Evolutionary conservation across 2,113 vertebrate species (phyloP).

Genomic region (Numenius arquata): DNA sequence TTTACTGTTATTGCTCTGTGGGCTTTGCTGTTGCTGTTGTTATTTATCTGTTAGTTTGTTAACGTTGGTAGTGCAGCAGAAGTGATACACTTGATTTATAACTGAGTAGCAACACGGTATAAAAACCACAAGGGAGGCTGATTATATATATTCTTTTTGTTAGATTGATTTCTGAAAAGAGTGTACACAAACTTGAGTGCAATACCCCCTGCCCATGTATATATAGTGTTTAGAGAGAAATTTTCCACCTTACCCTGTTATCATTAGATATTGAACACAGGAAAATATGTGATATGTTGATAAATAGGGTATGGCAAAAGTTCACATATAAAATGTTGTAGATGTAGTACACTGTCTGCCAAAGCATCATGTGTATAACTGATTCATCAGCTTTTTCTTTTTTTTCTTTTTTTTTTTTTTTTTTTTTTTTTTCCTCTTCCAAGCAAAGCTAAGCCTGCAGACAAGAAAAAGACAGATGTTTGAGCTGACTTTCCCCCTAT

Average conservation of each 20-base stretch:
- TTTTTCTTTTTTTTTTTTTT: not conserved
- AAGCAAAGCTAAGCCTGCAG: not conserved
- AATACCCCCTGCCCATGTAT: not conserved
- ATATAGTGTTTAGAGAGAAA: not conserved
- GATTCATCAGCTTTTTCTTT: not conserved
- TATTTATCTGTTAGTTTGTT: conserved; percentile 1
- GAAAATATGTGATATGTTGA: not conserved
- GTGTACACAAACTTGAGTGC: not conserved
- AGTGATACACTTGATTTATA: not conserved
- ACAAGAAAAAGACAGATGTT: conserved; percentile 26
- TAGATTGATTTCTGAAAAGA: not conserved
- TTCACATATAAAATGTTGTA: not conserved
- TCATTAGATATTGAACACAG: not conserved
- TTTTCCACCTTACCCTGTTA: not conserved
- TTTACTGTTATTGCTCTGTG: not conserved
- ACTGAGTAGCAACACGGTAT: not conserved
- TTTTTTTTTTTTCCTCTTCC: not conserved
- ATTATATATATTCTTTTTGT: not conserved
- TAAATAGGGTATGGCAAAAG: not conserved
- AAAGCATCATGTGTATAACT: not conserved
- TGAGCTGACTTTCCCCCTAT: conserved; percentile 41
- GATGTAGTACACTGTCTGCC: not conserved
- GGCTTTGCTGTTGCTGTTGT: not conserved
- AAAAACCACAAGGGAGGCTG: not conserved
- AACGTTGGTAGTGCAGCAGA: not conserved